Conservation (phyloP, 2,888 invertebrate genomes). For the Philaethria dido region DNA sequence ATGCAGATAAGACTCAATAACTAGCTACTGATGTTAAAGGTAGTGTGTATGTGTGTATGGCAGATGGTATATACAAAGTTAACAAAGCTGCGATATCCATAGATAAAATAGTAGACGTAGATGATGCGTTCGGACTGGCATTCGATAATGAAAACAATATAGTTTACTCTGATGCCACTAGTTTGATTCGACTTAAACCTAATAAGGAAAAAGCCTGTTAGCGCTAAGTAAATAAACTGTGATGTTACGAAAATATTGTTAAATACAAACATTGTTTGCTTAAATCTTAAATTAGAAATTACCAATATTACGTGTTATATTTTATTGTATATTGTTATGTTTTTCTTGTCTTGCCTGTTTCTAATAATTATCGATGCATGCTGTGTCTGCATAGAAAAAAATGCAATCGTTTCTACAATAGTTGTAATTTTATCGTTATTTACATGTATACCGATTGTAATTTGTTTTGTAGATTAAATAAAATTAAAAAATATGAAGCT, state of each 20-base stretch:
- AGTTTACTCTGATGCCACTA: conserved; percentile 61
- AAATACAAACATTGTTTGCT: too few species aligned
- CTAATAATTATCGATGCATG: too few species aligned
- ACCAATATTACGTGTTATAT: too few species aligned
- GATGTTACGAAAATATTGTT: conserved; percentile 28
- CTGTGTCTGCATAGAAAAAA: too few species aligned
- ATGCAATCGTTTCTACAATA: too few species aligned
- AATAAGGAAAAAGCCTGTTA: conserved; percentile 45
- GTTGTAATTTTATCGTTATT: too few species aligned
- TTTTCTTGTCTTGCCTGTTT: too few species aligned
- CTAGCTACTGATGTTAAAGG: conserved; percentile 60
- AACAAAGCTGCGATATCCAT: conserved; percentile 51
- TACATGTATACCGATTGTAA: too few species aligned
- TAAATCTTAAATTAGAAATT: too few species aligned
- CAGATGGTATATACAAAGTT: conserved; percentile 61
- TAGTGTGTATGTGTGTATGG: conserved; percentile 56
- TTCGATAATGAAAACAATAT: conserved; percentile 69
- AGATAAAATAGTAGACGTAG: conserved; percentile 54
- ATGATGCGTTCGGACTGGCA: conserved; percentile 66
- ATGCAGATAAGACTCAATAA: conserved; percentile 56
- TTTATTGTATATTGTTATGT: too few species aligned
- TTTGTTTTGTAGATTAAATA: too few species aligned
- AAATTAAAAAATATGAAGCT: too few species aligned
- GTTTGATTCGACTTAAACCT: conserved; percentile 49
- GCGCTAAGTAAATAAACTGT: conserved; percentile 34